Base-by-base conservation (phyloP, 2,888 invertebrate genomes). In the Apodemia duryi region DNA sequence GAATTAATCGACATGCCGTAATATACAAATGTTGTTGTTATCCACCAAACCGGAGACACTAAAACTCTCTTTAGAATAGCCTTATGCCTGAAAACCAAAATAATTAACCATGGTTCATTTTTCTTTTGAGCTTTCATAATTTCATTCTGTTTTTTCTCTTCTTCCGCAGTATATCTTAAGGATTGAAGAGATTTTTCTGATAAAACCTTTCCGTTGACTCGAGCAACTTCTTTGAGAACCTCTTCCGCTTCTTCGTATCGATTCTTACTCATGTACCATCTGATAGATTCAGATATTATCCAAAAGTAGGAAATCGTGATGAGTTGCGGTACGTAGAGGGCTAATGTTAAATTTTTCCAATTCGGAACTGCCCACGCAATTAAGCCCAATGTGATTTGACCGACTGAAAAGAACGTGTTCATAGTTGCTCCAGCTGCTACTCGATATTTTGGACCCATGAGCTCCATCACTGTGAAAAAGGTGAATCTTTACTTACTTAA, bases 241-340 rank as follows among this genome's bases (percentile, higher is more conserved):
- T 80, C 82, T 72, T 94, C 94, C 0, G 95, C 95, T 70, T 95
- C 93, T 13, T 94, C 92, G 66, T 93, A 93, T 65, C 93, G 92
- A 1, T 94, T 94, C 75, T 95, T 95, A 66, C 94, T 94, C 71
- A 96, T 84, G 63, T 96, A 92, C 97, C 97, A 97, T 65, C 96
- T 92, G 1, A 95, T 91, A 3, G 95, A 95, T 81, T 96, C 96
- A 0, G 94, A 93, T 66, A 95, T 84, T 9, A 95, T 74, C 94
- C 95, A 95, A 70, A 94, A 93, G 74, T 95, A 95, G 6, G 91
- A 78, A 46, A 96, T 77, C 49, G 95, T 93, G 0, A 95, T 74
- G 11, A 95, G 79, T 13, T 94, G 93, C 0, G 96, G 96, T 0
- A 93, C 81, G 76, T 96, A 96, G 10, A 95, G 84, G 2, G 94